Base-by-base conservation (phyloP, 2,888 invertebrate genomes). In the Notodonta ziczac region DNA sequence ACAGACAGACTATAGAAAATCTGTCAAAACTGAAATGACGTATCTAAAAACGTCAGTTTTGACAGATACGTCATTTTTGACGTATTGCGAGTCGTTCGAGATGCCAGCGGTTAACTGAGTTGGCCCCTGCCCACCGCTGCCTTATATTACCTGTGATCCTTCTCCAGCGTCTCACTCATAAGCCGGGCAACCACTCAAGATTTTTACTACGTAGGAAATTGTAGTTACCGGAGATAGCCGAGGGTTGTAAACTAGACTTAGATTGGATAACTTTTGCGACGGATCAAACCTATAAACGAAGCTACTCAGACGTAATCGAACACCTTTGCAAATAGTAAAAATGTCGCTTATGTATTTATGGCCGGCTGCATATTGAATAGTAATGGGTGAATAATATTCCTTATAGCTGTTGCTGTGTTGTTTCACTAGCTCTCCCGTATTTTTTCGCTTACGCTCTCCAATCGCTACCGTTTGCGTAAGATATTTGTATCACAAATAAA, bases 91-190 rank as follows among this genome's bases (percentile, higher is more conserved):
- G 24, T 24, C 24, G 24, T 2, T 2, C 24, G 24, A 24, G 24
- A n/a, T n/a, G n/a, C n/a, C n/a, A n/a, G n/a, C n/a, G n/a, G n/a
- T n/a, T n/a, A n/a, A n/a, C n/a, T n/a, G n/a, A n/a, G n/a, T n/a
- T n/a, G n/a, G n/a, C n/a, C n/a, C 24, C 24, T 24, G 10, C 53
- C 13, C n/a, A 1, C 48, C n/a, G 32, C 13, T 13, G 12, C 5
- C 32, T n/a, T 35, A 35, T 53, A 53, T 53, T 53, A 53, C 53
- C n/a, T 4, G 53, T 13, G 53, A 35, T 53, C 53, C 35, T n/a
- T 35, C 53, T 53, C n/a, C 9, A 24, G 8, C 24, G 51, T 24
- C 51, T 51, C 10, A 51, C 16, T 51, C 24, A 51, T 16, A 32
- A 52, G 32, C 52, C 12, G 5, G 6, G 10, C 14, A 4, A 7